phyloP scores from a whole-genome alignment of 1,140 invertebrate species.

The Drosophila bifasciata region DNA sequence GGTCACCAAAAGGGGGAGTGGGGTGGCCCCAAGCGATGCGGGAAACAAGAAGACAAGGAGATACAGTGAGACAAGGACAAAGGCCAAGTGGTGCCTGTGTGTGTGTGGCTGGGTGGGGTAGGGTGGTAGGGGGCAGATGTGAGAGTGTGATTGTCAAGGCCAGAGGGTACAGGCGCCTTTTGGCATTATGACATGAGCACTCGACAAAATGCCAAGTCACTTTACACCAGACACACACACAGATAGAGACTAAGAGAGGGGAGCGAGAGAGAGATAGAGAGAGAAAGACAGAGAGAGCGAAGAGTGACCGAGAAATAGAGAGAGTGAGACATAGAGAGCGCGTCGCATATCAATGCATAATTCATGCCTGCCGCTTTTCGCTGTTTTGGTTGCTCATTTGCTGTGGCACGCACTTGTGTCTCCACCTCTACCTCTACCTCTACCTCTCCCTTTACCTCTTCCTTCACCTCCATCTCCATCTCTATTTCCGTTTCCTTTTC shows the following conservation, averaged over 20 bases:
- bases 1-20: not conserved
- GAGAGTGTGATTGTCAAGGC: conserved; percentile 20
- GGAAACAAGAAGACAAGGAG: too few relatives aligned
- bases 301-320: too few relatives aligned
- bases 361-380: conserved; percentile 43
- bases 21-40: too few relatives aligned
- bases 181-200: conserved; percentile 35
- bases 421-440: too few relatives aligned
- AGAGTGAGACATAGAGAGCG: conserved; percentile 8
- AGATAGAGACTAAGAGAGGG: too few relatives aligned
- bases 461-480: too few relatives aligned
- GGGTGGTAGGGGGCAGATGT: not conserved
- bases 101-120: too few relatives aligned
- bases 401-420: not conserved
- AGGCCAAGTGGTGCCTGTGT: too few relatives aligned
- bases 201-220: conserved; percentile 25
- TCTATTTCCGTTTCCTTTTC: not conserved
- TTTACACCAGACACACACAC: not conserved
- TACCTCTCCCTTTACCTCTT: too few relatives aligned
- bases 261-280: conserved; percentile 15
- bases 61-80: too few relatives aligned
- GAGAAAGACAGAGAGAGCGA: conserved; percentile 11
- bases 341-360: conserved; percentile 34
- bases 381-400: conserved; percentile 31
- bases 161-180: not conserved